Evolutionary conservation across 2,888 invertebrate genomes (phyloP).

Genomic region (Eurois occulta): DNA sequence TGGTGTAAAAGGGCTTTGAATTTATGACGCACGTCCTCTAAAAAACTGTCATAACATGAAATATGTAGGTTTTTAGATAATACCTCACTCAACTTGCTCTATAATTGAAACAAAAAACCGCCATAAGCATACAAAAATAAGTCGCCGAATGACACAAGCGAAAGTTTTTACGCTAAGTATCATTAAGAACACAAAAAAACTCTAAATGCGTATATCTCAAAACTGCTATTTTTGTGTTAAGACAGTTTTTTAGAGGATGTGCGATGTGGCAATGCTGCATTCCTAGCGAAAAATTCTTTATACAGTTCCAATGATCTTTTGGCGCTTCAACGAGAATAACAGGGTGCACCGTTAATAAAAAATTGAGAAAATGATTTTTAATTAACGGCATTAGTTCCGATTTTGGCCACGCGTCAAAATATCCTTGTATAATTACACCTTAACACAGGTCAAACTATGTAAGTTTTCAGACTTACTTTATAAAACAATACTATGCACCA

Average conservation of each 20-base stretch:
- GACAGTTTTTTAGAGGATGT: no score
- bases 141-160: no score
- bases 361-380: neutral
- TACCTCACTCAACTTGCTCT: no score
- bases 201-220: no score
- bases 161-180: no score
- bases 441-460: neutral
- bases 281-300: neutral
- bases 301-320: neutral
- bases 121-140: no score
- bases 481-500: neutral
- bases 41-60: no score
- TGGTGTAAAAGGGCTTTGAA: neutral
- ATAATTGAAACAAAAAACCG: no score
- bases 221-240: no score
- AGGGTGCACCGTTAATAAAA: neutral
- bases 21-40: no score
- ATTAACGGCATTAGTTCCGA: neutral
- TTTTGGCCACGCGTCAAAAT: neutral
- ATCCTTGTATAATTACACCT: neutral
- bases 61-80: no score
- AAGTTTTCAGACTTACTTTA: neutral
- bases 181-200: no score
- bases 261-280: neutral
- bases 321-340: neutral